Conservation (phyloP, 2,888 invertebrate genomes). For the Agriopis aurantiaria region DNA sequence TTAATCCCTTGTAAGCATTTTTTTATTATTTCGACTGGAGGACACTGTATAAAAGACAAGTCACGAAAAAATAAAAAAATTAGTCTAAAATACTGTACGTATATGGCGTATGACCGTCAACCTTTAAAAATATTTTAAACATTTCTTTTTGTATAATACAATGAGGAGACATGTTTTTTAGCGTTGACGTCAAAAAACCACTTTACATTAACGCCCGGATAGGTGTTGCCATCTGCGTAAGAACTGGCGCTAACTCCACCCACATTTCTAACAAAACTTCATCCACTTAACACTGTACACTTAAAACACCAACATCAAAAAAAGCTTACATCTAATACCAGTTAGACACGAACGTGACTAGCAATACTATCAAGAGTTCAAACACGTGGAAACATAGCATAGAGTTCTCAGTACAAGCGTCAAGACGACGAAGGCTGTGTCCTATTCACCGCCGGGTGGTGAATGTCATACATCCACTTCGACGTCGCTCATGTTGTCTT, state of each 20-base stretch:
- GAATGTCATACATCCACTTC: slow-evolving; percentile 83
- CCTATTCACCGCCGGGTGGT: slow-evolving; percentile 68
- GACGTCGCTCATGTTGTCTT: slow-evolving; percentile 73
- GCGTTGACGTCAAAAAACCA: too few species aligned
- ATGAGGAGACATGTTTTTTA: too few species aligned
- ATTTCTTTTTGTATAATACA: too few species aligned
- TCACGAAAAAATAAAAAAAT: too few species aligned
- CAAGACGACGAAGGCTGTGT: slow-evolving; percentile 41
- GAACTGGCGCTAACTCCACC: not conserved
- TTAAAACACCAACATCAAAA: slow-evolving; percentile 33
- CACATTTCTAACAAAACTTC: slow-evolving; percentile 9
- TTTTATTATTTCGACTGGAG: too few species aligned
- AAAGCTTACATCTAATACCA: slow-evolving; percentile 58
- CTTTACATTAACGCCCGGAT: not conserved
- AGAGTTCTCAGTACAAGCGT: slow-evolving; percentile 42
- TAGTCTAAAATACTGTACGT: too few species aligned
- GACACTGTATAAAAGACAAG: too few species aligned
- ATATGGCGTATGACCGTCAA: too few species aligned
- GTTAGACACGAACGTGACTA: slow-evolving; percentile 65
- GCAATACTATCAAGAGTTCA: slow-evolving; percentile 51
- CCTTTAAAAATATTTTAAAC: too few species aligned
- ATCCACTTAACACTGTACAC: slow-evolving; percentile 37
- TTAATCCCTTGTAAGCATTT: too few species aligned
- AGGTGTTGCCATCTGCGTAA: slow-evolving; percentile 1
- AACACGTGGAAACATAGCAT: slow-evolving; percentile 38